Base-by-base conservation (phyloP, 1,140 invertebrate genomes). In the Drosophila tropicalis region DNA sequence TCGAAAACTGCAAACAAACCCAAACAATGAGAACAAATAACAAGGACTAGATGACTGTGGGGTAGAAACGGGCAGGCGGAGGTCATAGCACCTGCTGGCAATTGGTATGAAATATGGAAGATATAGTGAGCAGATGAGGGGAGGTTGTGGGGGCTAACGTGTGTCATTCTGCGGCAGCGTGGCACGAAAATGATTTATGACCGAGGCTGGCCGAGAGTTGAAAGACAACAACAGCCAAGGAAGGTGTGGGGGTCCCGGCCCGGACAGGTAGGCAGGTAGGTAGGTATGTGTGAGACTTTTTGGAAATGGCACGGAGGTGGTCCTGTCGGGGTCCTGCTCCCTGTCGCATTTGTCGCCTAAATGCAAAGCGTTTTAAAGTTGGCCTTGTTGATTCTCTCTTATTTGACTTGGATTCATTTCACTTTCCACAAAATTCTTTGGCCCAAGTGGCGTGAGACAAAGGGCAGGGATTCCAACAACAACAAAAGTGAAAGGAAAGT, bases 181-280 rank as follows among this genome's bases (percentile, higher is more conserved):
- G 79, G 79, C 83, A 87, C 67, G 72, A 73, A 80, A 89, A 87
- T 87, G 83, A 87, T 87, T 87, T 87, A 87, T 87, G 83, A 80
- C 76, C 71, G 58, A 77, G 79, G 67, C 72, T 70, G 62, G 68
- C 19, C 55, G 9, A 63, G 54, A 47, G 44, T 39, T 25, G 55
- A 22, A 9, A 15, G 17, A 36, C 19, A 34, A n/a, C 9, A 34
- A 63, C 32, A 39, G 9, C 10, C 0, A 34, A 29, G 13, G 6
- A 0, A 5, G 3, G 39, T n/a, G n/a, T n/a, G 39, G 41, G 4
- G 64, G 41, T 3, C 7, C 2, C 9, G 36, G 15, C 36, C 56
- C 29, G 78, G 72, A 68, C 66, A 65, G 62, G 69, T 71, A 44
- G 69, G 40, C 5, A 41, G 12, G 41, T 2, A 15, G 9, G n/a